Evolutionary conservation across 2,888 invertebrate species (phyloP).

Genomic region (Schizaphis graminum): DNA sequence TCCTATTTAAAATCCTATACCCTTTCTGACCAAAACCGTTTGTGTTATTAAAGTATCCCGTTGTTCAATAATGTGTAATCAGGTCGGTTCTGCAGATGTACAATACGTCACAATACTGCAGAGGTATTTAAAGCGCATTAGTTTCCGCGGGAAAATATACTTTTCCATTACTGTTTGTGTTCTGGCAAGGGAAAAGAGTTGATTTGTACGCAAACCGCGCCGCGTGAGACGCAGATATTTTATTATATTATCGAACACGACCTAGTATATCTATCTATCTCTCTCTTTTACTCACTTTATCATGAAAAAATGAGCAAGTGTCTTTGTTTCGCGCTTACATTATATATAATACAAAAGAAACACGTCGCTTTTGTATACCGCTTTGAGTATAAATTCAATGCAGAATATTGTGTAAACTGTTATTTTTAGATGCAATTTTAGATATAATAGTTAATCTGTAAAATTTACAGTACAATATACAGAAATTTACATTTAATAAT

Average conservation of each 20-base stretch:
- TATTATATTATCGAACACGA: background rate
- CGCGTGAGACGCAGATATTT: background rate
- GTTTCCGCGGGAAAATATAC: background rate
- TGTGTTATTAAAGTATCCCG: background rate
- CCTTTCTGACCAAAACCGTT: background rate
- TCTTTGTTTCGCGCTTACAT: background rate
- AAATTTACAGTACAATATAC: too few species aligned
- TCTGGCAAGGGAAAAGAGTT: background rate
- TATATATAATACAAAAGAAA: background rate
- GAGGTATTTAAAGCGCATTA: background rate
- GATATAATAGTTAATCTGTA: constrained; percentile 13
- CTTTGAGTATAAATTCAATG: background rate
- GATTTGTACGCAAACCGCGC: background rate
- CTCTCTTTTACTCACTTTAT: background rate
- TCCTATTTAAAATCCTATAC: background rate
- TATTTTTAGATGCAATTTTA: constrained; percentile 13
- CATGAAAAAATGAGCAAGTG: background rate
- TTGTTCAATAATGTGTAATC: background rate
- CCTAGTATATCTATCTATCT: background rate
- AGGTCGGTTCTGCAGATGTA: background rate
- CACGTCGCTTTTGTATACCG: background rate
- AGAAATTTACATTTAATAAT: too few species aligned
- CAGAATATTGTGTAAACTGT: background rate
- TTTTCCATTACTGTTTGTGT: background rate
- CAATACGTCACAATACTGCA: background rate